Evolutionary conservation across 2,888 invertebrate genomes (phyloP).

Genomic region (Prosopocoilus inquinatus): DNA sequence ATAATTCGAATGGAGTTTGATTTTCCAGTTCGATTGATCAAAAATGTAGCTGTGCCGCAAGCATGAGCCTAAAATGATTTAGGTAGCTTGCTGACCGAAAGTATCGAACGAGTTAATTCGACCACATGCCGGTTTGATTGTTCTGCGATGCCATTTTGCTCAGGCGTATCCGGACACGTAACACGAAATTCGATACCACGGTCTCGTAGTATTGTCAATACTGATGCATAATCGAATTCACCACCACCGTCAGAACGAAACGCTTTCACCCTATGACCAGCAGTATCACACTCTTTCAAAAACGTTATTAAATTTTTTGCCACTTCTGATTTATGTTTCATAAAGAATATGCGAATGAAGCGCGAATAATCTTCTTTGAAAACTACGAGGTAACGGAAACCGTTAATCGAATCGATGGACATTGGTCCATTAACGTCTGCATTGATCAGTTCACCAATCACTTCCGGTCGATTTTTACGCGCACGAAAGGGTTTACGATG

Average conservation of each 20-base stretch:
- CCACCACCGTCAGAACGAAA: slow-evolving; percentile 27
- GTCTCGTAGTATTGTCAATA: slow-evolving; percentile 7
- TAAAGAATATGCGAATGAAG: no score
- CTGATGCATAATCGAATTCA: slow-evolving; percentile 23
- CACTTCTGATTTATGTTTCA: slow-evolving; percentile 9
- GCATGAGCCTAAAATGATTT: no score
- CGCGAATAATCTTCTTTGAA: background rate
- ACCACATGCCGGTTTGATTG: background rate
- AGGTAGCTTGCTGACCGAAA: background rate
- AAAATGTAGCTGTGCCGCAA: no score
- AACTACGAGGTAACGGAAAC: slow-evolving; percentile 26
- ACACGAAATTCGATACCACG: slow-evolving; percentile 19
- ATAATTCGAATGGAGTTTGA: no score
- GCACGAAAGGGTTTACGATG: slow-evolving; percentile 15
- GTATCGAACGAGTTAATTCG: background rate
- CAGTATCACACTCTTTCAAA: slow-evolving; percentile 27
- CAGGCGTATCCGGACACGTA: slow-evolving; percentile 1
- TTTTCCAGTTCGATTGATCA: no score
- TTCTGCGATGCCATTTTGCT: background rate
- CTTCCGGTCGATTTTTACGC: slow-evolving; percentile 21
- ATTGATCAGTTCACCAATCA: slow-evolving; percentile 27
- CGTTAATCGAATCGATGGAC: slow-evolving; percentile 26
- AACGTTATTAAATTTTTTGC: slow-evolving; percentile 24
- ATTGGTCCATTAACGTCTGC: slow-evolving; percentile 31
- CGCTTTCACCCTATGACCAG: slow-evolving; percentile 26